Percentiles rank a stretch among this genome's conserved stretches.
phyloP scores from a whole-genome alignment of 92 coral and sea anemone species.

The Heliopora coerulea region DNA sequence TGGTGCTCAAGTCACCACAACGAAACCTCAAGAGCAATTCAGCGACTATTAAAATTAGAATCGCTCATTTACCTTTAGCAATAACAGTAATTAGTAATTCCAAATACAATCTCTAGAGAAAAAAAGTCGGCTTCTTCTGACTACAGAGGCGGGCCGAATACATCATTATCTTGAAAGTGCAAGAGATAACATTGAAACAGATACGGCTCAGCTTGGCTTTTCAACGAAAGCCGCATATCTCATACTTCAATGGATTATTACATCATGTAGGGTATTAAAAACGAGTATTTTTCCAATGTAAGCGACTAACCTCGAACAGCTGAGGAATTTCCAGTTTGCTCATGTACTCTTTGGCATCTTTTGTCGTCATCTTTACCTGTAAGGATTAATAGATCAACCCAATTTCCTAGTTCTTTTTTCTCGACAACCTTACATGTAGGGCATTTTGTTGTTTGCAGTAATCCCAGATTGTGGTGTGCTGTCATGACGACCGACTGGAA shows the following conservation, averaged over 20 bases:
- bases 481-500: slow-evolving; percentile 21
- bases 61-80: too few species aligned
- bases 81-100: too few species aligned
- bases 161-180: too few species aligned
- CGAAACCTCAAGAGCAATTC: too few species aligned
- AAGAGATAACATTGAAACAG: too few species aligned
- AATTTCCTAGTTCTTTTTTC: neutral
- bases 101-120: too few species aligned
- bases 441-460: slow-evolving; percentile 17
- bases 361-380: slow-evolving; percentile 68
- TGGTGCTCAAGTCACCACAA: too few species aligned
- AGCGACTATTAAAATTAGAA: too few species aligned
- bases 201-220: too few species aligned
- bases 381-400: slow-evolving; percentile 15
- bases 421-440: neutral
- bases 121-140: too few species aligned
- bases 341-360: slow-evolving; percentile 94
- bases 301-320: slow-evolving; percentile 74
- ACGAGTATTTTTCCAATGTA: neutral
- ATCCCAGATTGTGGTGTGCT: neutral
- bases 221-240: neutral
- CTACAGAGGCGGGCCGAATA: too few species aligned
- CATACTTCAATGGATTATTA: neutral
- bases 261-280: slow-evolving; percentile 1
- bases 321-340: slow-evolving; percentile 90